Percentiles rank a stretch among this genome's conserved stretches.
Conservation (phyloP, 2,113 vertebrate genomes). For the Eolophus roseicapilla region DNA sequence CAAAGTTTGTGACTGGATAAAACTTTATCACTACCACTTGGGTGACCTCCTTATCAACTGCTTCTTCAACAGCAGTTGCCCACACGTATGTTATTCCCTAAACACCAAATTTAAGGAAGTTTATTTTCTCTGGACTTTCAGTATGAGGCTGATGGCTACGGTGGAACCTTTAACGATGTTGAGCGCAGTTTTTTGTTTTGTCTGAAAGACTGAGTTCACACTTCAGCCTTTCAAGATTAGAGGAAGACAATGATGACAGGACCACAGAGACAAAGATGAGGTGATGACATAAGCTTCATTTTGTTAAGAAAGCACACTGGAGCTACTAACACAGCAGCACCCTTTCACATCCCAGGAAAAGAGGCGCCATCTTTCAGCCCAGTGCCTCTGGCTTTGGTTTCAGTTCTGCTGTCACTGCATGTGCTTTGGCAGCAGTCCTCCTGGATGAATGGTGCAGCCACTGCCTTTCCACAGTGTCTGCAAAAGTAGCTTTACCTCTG, state of each 20-base stretch:
- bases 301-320: neutral
- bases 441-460: fast-evolving
- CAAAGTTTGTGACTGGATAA: neutral
- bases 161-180: neutral
- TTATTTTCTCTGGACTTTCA: neutral
- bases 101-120: neutral
- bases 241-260: neutral
- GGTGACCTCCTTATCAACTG: neutral
- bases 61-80: neutral
- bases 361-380: neutral
- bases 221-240: neutral
- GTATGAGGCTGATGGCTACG: neutral
- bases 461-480: neutral
- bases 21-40: neutral
- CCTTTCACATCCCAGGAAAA: neutral
- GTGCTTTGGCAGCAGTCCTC: neutral
- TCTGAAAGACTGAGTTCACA: neutral
- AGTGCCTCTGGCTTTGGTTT: neutral
- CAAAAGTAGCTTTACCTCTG: neutral
- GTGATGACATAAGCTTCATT: neutral
- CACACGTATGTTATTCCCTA: fast-evolving
- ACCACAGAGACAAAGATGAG: neutral
- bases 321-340: neutral
- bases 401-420: neutral
- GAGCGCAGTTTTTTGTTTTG: neutral